Conservation (phyloP, 2,888 invertebrate species). For the Xylocampa areola region DNA sequence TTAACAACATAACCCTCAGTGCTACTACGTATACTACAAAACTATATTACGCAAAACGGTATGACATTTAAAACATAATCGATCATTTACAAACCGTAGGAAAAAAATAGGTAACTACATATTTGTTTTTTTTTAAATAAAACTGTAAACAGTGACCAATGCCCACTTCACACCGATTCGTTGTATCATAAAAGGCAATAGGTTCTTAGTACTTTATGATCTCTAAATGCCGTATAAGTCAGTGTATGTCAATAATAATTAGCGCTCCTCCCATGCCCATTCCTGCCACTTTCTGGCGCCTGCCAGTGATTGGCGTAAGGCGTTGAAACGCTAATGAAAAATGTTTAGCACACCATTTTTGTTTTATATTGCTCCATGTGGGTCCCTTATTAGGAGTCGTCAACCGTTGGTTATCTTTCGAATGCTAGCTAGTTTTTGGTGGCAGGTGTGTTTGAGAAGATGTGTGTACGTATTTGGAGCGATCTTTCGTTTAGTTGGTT, state of each 20-base stretch:
- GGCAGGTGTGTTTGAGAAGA: conserved; percentile 53
- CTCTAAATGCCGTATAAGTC: conserved; percentile 61
- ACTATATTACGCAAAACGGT: conserved; percentile 43
- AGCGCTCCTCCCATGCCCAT: conserved; percentile 76
- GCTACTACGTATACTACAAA: conserved; percentile 29
- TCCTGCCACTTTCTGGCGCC: conserved; percentile 63
- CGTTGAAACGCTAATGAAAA: conserved; percentile 69
- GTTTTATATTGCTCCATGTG: conserved; percentile 58
- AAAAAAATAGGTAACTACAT: conserved; percentile 32
- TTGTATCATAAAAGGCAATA: conserved; percentile 69
- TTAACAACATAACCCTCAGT: conserved; percentile 33
- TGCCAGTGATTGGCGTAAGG: conserved; percentile 68
- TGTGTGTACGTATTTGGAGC: conserved; percentile 28
- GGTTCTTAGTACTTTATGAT: conserved; percentile 70
- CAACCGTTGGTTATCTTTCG: conserved; percentile 46
- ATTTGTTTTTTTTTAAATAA: conserved; percentile 40
- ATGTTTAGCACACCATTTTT: conserved; percentile 76
- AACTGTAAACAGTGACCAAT: conserved; percentile 47
- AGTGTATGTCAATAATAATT: conserved; percentile 62
- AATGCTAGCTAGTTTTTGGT: conserved; percentile 47
- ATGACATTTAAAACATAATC: conserved; percentile 54
- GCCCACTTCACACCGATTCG: conserved; percentile 69
- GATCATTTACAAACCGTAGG: conserved; percentile 37
- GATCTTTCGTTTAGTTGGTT: conserved; percentile 2
- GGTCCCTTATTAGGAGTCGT: conserved; percentile 57